Base-by-base conservation (phyloP, 2,797 vertebrate species). In the Botia kubotai region DNA sequence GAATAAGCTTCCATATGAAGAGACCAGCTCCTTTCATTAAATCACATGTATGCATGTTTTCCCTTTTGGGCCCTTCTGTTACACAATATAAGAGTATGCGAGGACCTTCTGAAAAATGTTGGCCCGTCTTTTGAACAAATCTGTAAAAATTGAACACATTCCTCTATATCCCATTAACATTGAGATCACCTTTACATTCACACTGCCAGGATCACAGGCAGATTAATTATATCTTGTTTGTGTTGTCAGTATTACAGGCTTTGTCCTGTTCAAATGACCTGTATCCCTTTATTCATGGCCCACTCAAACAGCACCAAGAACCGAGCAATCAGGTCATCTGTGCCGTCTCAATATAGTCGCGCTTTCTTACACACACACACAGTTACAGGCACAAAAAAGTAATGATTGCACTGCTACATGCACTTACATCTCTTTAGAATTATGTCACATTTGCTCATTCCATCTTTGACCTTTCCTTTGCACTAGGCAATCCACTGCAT, bases 391-490 rank as follows among this genome's bases (percentile, higher is more conserved):
- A 58, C 57, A 13, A 72, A 53, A 76, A 58, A 65, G 46, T 65
- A 63, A 79, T 79, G 77, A 52, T 63, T 50, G 33, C 0, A 33
- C 48, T 50, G 60, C 36, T 84, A 80, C 52, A n/a, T 50, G 67
- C 23, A 75, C 79, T 86, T 66, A 82, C 84, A 67, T 65, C 39
- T 75, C 72, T 81, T 87, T 77, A 87, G 89, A 90, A 92, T 76
- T 89, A 89, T 86, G 89, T 91, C 91, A 89, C 74, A 89, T 89
- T 87, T 84, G 84, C 89, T 89, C 86, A 89, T 87, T 89, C 86
- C 85, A 82, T 83, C 87, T 87, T 88, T 89, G 91, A 91, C 92
- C 89, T 92, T 93, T 91, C 72, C 74, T 69, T 76, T 2, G 72
- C 60, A 81, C 85, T 87, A 84, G 88, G 68, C 87, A 90, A 70